Evolutionary conservation across 2,113 vertebrate genomes (phyloP).

Genomic region (Daphoenositta chrysoptera): DNA sequence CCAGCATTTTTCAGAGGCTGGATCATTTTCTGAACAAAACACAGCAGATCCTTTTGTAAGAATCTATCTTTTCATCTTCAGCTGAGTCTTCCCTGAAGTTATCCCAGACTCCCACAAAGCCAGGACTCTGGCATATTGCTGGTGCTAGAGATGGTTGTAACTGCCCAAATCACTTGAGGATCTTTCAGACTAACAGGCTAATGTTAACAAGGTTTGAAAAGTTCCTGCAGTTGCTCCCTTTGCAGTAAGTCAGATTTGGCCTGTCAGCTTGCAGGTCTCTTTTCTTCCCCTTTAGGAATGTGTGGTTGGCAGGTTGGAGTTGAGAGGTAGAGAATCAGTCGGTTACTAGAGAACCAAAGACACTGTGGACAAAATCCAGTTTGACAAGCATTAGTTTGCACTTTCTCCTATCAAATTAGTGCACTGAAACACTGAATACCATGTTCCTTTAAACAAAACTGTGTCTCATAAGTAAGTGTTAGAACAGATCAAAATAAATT

Average conservation of each 20-base stretch:
- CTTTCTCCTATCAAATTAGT: neutral
- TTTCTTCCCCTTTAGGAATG: slow-evolving; percentile 8
- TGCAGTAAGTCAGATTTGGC: slow-evolving; percentile 4
- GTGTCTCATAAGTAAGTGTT: neutral
- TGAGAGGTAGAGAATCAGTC: slow-evolving; percentile 34
- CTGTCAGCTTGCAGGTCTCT: slow-evolving; percentile 11
- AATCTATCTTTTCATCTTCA: neutral
- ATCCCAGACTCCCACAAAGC: neutral
- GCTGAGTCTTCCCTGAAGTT: neutral
- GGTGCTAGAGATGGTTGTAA: neutral
- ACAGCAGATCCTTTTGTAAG: neutral
- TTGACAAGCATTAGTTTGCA: neutral
- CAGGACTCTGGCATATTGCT: neutral
- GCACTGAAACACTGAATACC: neutral
- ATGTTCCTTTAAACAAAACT: neutral
- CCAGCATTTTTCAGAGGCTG: slow-evolving; percentile 12
- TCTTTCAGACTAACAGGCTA: neutral
- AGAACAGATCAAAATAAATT: neutral
- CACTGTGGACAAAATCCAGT: neutral
- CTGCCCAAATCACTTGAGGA: neutral
- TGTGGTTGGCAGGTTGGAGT: neutral
- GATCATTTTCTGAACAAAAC: neutral
- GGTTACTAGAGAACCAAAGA: neutral
- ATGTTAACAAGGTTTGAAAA: neutral
- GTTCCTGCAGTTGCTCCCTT: slow-evolving; percentile 26